These are phyloP conservation scores for Acanthis flammea DNA, from an alignment of 2,797 vertebrate species.

Conservation along the genomic window DNA sequence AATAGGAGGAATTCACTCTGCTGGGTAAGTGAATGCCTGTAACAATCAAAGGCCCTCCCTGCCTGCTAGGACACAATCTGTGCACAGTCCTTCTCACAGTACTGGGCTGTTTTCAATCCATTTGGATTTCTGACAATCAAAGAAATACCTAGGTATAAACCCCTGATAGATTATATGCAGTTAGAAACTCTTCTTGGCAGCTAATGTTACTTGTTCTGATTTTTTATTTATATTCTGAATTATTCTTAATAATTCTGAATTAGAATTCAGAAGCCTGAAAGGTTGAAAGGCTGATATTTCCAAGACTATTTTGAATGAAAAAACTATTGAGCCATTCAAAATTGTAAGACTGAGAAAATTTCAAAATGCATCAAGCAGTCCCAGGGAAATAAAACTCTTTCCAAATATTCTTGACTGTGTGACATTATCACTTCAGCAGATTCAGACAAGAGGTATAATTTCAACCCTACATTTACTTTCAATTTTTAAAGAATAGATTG, in stretches of 20 bases:
- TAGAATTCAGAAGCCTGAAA: background rate
- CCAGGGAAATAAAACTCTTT: background rate
- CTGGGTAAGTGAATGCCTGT: background rate
- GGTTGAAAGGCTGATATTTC: background rate
- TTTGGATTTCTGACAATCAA: background rate
- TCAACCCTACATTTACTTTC: background rate
- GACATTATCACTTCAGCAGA: background rate
- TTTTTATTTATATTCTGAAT: too few relatives aligned
- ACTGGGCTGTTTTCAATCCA: background rate
- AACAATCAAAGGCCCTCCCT: background rate
- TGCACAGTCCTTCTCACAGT: background rate
- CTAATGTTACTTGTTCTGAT: background rate
- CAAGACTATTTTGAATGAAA: background rate
- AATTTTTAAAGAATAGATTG: background rate
- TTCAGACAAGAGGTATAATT: background rate
- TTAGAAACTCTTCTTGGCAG: background rate
- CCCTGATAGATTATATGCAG: background rate
- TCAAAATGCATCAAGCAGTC: background rate
- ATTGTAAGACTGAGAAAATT: background rate
- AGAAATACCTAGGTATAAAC: background rate
- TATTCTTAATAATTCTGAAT: too few relatives aligned
- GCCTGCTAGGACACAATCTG: background rate
- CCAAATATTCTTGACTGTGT: background rate
- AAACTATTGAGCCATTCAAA: background rate
- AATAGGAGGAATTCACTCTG: background rate